These are phyloP conservation scores for Sylvicola cinctus DNA, from an alignment of 2,888 invertebrate genomes.

Conservation along the genomic window DNA sequence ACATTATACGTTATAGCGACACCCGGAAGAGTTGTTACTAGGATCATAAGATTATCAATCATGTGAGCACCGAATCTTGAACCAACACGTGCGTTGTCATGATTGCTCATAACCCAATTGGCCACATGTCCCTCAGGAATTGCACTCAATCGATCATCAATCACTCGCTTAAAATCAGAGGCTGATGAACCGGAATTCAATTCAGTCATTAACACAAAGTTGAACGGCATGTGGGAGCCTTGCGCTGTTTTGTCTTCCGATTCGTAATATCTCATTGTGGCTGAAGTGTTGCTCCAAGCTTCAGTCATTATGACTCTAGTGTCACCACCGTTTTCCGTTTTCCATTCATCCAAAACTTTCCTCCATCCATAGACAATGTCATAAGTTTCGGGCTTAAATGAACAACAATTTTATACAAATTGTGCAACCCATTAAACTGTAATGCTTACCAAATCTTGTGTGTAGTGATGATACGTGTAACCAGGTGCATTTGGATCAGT, in stretches of 20 bases:
- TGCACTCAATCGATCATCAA: conserved; percentile 31
- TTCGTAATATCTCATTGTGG: conserved; percentile 34
- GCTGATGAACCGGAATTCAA: conserved; percentile 12
- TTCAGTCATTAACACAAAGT: conserved; percentile 31
- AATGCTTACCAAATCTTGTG: conserved; percentile 31
- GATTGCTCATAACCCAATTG: conserved; percentile 36
- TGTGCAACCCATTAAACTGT: no score
- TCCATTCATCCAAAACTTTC: conserved; percentile 34
- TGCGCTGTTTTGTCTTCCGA: no score
- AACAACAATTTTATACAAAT: no score
- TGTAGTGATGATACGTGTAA: conserved; percentile 37
- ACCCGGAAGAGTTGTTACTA: conserved; percentile 48
- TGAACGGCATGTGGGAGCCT: conserved; percentile 39
- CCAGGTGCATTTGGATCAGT: conserved; percentile 28
- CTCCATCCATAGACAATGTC: conserved; percentile 46
- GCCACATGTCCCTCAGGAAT: conserved; percentile 28
- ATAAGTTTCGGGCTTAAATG: conserved; percentile 31
- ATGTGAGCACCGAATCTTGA: conserved; percentile 36
- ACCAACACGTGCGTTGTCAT: conserved; percentile 15
- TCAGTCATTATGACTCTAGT: conserved; percentile 30
- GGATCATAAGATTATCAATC: conserved; percentile 35
- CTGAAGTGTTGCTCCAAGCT: conserved; percentile 28
- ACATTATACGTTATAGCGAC: conserved; percentile 50
- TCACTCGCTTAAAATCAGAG: conserved; percentile 27
- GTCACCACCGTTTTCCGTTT: conserved; percentile 5